These are phyloP conservation scores for Drymonia ruficornis DNA, from an alignment of 2,888 invertebrate species.

Conservation along the genomic window DNA sequence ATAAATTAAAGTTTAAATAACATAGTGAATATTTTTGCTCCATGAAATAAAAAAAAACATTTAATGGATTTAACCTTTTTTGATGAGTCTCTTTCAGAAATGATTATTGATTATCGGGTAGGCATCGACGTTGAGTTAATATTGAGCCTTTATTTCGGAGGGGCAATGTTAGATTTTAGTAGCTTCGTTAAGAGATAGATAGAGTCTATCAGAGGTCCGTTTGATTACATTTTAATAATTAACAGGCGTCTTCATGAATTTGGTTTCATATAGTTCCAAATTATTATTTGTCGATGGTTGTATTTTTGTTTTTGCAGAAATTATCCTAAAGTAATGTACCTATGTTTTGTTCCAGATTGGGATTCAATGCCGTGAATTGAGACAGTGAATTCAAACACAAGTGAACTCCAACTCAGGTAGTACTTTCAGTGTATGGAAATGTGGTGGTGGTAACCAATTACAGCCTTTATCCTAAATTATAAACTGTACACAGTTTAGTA, in stretches of 20 bases:
- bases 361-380: neutral
- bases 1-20: too few relatives aligned
- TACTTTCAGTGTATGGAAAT: neutral
- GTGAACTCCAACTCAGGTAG: neutral
- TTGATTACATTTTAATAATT: slow-evolving; percentile 22
- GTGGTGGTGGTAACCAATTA: neutral
- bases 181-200: slow-evolving; percentile 1
- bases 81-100: neutral
- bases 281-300: slow-evolving; percentile 5
- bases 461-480: neutral
- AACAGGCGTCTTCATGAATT: slow-evolving; percentile 9
- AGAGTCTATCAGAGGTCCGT: slow-evolving; percentile 6
- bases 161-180: neutral
- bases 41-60: too few relatives aligned
- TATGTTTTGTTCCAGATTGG: slow-evolving; percentile 29
- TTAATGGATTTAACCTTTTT: too few relatives aligned
- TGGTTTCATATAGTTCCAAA: neutral
- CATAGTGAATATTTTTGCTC: too few relatives aligned
- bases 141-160: neutral
- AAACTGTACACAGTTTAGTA: neutral
- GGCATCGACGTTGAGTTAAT: too few relatives aligned
- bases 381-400: neutral
- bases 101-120: neutral
- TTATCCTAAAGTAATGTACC: neutral
- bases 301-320: too few relatives aligned